Evolutionary conservation across 2,888 invertebrate genomes (phyloP).

Genomic region (Sarcophaga caerulescens): DNA sequence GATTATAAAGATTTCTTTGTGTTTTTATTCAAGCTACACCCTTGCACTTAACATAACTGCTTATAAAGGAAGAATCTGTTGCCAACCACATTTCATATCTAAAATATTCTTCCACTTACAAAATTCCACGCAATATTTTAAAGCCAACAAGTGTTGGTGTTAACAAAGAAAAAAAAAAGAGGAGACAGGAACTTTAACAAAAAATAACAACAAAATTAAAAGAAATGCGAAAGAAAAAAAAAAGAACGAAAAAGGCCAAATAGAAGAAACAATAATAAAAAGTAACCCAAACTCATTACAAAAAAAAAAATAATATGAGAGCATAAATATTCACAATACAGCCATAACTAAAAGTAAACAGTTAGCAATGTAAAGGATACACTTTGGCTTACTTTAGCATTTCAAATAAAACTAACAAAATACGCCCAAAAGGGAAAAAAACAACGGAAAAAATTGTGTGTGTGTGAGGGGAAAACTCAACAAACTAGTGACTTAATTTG

Average conservation of each 20-base stretch:
- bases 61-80: conserved; percentile 9
- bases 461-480: conserved; percentile 1
- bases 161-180: background rate
- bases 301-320: conserved; percentile 32
- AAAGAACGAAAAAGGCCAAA: background rate
- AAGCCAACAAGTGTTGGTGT: conserved; percentile 58
- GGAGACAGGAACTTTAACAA: background rate
- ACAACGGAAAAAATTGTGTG: background rate
- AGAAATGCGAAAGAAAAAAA: background rate
- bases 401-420: background rate
- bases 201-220: background rate
- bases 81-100: conserved; percentile 19
- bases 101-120: background rate
- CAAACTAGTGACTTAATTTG: conserved; percentile 77
- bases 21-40: background rate
- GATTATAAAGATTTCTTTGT: background rate
- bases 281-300: conserved; percentile 63
- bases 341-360: conserved; percentile 60
- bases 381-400: background rate
- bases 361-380: conserved; percentile 18
- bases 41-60: background rate
- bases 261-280: conserved; percentile 27
- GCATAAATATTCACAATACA: conserved; percentile 57
- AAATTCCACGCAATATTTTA: conserved; percentile 1
- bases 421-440: background rate